These are phyloP conservation scores for Orchesellides sinensis DNA, from an alignment of 2,888 invertebrate genomes.

Conservation along the genomic window DNA sequence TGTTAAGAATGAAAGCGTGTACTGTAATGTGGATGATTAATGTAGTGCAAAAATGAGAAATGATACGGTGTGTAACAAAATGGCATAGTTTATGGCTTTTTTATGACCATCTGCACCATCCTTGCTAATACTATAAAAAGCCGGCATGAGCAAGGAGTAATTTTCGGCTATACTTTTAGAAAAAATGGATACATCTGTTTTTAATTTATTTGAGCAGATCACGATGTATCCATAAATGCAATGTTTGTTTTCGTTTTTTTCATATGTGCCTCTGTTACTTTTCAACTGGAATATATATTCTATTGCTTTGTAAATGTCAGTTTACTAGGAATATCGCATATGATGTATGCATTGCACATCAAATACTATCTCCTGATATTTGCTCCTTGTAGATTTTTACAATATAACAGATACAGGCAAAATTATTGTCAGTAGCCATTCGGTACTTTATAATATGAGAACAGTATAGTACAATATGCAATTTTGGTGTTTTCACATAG, in stretches of 20 bases:
- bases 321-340: background rate
- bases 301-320: background rate
- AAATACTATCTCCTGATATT: background rate
- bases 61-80: background rate
- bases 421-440: no score
- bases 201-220: background rate
- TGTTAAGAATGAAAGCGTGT: background rate
- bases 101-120: constrained; percentile 1
- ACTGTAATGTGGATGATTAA: background rate
- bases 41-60: constrained; percentile 24
- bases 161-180: background rate
- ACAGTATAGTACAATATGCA: no score
- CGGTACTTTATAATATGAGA: no score
- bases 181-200: no score
- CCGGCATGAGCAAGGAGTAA: no score
- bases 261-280: no score
- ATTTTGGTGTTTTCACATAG: no score
- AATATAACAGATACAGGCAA: no score
- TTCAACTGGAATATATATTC: no score
- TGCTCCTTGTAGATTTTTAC: no score
- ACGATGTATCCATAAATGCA: background rate
- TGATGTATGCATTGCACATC: background rate
- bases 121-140: background rate
- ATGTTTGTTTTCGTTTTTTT: no score
- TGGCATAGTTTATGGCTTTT: constrained; percentile 14